Percentiles rank a stretch among this genome's conserved stretches.
Conservation (phyloP, 2,797 vertebrate genomes). For the Dipus sagitta region DNA sequence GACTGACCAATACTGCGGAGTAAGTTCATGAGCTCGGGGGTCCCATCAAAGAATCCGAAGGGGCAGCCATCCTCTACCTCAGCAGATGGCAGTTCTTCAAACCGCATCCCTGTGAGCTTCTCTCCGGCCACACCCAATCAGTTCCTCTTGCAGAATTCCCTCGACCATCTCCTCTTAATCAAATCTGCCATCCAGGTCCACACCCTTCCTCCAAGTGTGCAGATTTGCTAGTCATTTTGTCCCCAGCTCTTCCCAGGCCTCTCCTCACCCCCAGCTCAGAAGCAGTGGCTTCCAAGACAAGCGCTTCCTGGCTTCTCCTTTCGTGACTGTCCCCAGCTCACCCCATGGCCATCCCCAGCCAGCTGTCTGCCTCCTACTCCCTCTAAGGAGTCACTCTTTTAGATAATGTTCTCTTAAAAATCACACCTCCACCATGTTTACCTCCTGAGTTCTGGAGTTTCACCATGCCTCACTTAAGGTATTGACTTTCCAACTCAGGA, state of each 20-base stretch:
- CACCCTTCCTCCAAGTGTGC: background rate
- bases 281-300: background rate
- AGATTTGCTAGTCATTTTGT: background rate
- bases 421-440: conserved; percentile 54
- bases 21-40: background rate
- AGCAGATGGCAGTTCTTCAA: background rate
- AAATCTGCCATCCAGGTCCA: background rate
- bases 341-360: background rate
- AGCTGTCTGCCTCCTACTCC: background rate
- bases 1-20: background rate
- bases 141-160: background rate
- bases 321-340: too few species aligned
- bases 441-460: conserved; percentile 52
- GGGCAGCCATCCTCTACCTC: background rate
- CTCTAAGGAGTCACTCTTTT: conserved; percentile 19
- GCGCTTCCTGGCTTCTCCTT: background rate
- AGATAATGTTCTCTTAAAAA: conserved; percentile 58
- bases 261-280: background rate
- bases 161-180: background rate
- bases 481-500: conserved; percentile 79
- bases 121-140: background rate
- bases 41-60: background rate
- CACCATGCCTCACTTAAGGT: conserved; percentile 73
- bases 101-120: background rate
- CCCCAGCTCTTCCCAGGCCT: background rate